Conservation (phyloP, 2,888 invertebrate genomes). For the Galeruca laticollis region DNA sequence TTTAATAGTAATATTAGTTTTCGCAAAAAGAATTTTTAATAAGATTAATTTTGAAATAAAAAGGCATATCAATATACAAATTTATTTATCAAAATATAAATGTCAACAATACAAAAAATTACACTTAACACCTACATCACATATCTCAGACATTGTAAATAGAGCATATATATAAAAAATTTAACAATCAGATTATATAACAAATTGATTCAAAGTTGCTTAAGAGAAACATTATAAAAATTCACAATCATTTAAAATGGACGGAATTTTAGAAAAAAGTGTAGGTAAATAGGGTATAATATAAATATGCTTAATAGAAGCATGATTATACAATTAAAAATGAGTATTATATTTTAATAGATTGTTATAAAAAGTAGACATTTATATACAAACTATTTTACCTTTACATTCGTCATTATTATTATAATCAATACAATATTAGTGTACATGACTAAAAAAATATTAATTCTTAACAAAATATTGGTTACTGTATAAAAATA, state of each 20-base stretch:
- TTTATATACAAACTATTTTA: background rate
- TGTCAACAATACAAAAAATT: slow-evolving; percentile 35
- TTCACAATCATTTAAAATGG: slow-evolving; percentile 18
- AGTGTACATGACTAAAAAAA: slow-evolving; percentile 10
- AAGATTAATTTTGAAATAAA: slow-evolving; percentile 4
- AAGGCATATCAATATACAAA: slow-evolving; percentile 8
- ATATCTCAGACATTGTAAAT: slow-evolving; percentile 34
- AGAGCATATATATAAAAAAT: slow-evolving; percentile 30
- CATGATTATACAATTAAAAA: background rate
- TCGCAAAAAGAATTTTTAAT: too few species aligned
- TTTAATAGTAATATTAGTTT: too few species aligned
- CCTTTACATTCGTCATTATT: background rate
- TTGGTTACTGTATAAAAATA: background rate
- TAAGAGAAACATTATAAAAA: slow-evolving; percentile 12
- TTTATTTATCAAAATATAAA: slow-evolving; percentile 33
- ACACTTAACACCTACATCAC: slow-evolving; percentile 40
- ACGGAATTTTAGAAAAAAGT: slow-evolving; percentile 6
- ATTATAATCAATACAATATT: background rate
- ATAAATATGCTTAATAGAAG: background rate
- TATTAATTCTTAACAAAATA: slow-evolving; percentile 8
- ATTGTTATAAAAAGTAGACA: slow-evolving; percentile 11
- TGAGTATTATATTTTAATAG: slow-evolving; percentile 4
- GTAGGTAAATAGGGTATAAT: slow-evolving; percentile 4
- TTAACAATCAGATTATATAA: slow-evolving; percentile 23
- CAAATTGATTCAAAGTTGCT: slow-evolving; percentile 17